Conservation (phyloP, 2,888 invertebrate genomes). For the Morinoia aosen region DNA sequence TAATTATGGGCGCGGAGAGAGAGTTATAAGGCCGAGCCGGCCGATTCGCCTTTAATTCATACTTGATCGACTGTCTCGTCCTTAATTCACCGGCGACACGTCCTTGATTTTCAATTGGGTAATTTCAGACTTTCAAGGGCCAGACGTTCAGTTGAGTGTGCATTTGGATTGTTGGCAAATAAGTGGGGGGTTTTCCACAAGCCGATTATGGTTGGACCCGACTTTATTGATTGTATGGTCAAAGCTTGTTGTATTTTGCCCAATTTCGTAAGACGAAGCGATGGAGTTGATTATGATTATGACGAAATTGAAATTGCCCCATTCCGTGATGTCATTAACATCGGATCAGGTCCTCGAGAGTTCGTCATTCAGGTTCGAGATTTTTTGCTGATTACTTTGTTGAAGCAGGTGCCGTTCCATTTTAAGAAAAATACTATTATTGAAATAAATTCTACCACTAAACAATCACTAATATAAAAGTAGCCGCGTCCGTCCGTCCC, state of each 20-base stretch:
- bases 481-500: too few relatives aligned
- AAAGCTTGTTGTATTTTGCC: constrained; percentile 18
- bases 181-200: constrained; percentile 61
- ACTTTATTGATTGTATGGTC: background rate
- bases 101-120: too few relatives aligned
- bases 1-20: too few relatives aligned
- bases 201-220: constrained; percentile 50
- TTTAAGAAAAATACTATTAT: too few relatives aligned
- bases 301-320: background rate
- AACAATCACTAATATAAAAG: too few relatives aligned
- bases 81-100: too few relatives aligned
- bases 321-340: background rate
- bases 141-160: too few relatives aligned
- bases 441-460: background rate
- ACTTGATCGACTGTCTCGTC: too few relatives aligned
- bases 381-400: constrained; percentile 14
- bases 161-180: constrained; percentile 67
- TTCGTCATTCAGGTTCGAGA: background rate
- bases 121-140: too few relatives aligned
- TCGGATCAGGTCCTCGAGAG: background rate
- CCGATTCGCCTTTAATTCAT: too few relatives aligned
- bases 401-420: background rate
- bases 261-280: constrained; percentile 7
- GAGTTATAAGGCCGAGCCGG: too few relatives aligned
- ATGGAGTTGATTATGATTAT: background rate